Percentiles rank a stretch among this genome's conserved stretches.
phyloP scores from a whole-genome alignment of 1,140 invertebrate species.

The Lepidurus packardi region DNA sequence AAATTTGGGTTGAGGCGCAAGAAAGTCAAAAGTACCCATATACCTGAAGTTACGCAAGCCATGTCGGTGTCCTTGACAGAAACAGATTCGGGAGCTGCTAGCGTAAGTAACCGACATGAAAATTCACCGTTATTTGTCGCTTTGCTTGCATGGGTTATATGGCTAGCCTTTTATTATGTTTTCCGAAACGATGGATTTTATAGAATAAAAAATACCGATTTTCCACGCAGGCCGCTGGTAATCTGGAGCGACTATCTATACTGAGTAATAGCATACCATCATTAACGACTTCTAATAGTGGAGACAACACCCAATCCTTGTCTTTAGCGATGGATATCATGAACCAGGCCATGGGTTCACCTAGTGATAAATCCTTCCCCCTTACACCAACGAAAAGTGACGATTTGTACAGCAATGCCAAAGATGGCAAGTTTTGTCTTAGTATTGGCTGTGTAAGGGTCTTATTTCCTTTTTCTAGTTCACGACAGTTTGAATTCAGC shows the following conservation, averaged over 20 bases:
- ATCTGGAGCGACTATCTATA: constrained; percentile 24
- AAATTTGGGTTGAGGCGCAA: constrained; percentile 64
- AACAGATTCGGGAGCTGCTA: constrained; percentile 28
- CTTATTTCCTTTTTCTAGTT: constrained; percentile 46
- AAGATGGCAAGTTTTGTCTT: constrained; percentile 45
- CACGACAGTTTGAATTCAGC: constrained; percentile 51
- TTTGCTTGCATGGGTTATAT: constrained; percentile 1
- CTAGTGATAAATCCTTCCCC: constrained; percentile 17
- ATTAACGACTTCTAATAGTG: constrained; percentile 41
- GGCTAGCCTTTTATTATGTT: background rate
- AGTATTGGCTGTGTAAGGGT: constrained; percentile 42
- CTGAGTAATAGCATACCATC: constrained; percentile 49
- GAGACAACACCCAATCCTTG: constrained; percentile 14
- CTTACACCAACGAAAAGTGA: constrained; percentile 45
- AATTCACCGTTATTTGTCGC: background rate
- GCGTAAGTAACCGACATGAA: background rate
- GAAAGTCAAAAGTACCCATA: constrained; percentile 44
- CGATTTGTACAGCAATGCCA: constrained; percentile 61
- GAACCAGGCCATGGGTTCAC: constrained; percentile 36
- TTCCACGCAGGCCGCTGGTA: background rate
- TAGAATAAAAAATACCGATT: background rate
- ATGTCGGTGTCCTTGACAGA: constrained; percentile 32
- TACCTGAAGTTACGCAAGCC: constrained; percentile 23
- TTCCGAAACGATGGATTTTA: background rate
- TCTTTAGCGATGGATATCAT: constrained; percentile 25